Evolutionary conservation across 2,113 vertebrate genomes (phyloP).

Genomic region (Piaya cayana): DNA sequence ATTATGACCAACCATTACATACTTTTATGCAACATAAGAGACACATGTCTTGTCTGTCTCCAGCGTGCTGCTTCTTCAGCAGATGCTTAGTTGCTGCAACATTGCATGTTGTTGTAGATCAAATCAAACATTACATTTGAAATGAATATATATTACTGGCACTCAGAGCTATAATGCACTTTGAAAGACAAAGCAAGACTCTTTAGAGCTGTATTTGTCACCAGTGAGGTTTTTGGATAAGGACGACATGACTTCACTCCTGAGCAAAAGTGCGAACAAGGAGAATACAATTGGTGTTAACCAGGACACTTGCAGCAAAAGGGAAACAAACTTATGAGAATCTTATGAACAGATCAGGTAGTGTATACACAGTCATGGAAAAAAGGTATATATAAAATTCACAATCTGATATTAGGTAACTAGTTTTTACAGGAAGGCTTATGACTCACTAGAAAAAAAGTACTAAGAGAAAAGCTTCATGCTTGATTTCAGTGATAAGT

Average conservation of each 20-base stretch:
- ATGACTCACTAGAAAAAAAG: neutral
- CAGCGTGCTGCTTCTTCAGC: neutral
- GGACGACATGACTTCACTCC: neutral
- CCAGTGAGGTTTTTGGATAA: neutral
- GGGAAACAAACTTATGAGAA: neutral
- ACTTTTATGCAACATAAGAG: neutral
- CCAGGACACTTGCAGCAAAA: neutral
- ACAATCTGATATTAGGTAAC: neutral
- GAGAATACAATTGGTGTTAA: neutral
- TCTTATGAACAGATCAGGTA: neutral
- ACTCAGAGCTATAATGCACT: neutral
- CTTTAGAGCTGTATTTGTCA: neutral
- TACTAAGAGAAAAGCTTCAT: neutral
- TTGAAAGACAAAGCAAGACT: neutral
- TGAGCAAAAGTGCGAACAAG: neutral
- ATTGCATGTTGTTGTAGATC: neutral
- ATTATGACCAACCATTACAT: neutral
- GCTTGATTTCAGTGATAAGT: neutral
- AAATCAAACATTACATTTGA: neutral
- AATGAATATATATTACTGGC: neutral
- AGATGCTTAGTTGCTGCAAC: neutral
- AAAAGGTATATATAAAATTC: neutral
- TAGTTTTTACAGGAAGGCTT: neutral
- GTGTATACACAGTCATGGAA: neutral
- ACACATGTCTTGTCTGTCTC: accelerated